phyloP scores from a whole-genome alignment of 2,797 vertebrate species.

The Lophius americanus region DNA sequence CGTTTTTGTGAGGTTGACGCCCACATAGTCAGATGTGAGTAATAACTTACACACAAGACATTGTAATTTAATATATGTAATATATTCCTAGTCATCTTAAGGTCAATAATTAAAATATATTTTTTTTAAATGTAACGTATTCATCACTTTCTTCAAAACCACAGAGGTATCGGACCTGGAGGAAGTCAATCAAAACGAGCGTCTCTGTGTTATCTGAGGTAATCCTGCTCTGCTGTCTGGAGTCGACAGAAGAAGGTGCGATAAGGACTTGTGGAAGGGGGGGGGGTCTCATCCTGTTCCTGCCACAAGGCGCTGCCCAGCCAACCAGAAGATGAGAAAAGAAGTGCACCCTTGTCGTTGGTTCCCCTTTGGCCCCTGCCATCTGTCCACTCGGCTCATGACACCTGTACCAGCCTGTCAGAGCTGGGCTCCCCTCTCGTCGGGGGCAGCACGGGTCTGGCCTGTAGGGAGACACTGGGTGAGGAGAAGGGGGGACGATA shows the following conservation, averaged over 20 bases:
- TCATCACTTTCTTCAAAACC: not conserved
- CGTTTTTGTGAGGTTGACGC: too few species aligned
- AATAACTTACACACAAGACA: too few species aligned
- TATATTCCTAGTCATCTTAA: too few species aligned
- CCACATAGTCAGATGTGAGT: too few species aligned
- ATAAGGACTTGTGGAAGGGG: not conserved
- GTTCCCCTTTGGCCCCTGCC: constrained; percentile 76
- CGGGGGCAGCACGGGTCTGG: constrained; percentile 50
- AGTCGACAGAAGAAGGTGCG: constrained; percentile 52
- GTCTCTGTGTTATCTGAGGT: constrained; percentile 30
- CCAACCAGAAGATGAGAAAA: constrained; percentile 79
- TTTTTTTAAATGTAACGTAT: too few species aligned
- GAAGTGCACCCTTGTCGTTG: constrained; percentile 75
- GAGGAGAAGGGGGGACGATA: constrained; percentile 16
- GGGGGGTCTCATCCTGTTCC: constrained; percentile 44
- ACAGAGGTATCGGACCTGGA: not conserved
- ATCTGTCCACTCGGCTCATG: constrained; percentile 79
- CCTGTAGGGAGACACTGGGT: constrained; percentile 45
- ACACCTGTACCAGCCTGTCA: constrained; percentile 82
- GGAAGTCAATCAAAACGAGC: not conserved
- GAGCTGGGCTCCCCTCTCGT: constrained; percentile 67
- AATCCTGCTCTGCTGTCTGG: constrained; percentile 50
- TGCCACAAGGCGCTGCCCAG: constrained; percentile 66
- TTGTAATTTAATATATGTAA: too few species aligned
- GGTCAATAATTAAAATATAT: too few species aligned